Evolutionary conservation across 2,797 vertebrate genomes (phyloP), one percentile per base, ranked within the genome.

Genomic region (Oophaga sylvatica): DNA sequence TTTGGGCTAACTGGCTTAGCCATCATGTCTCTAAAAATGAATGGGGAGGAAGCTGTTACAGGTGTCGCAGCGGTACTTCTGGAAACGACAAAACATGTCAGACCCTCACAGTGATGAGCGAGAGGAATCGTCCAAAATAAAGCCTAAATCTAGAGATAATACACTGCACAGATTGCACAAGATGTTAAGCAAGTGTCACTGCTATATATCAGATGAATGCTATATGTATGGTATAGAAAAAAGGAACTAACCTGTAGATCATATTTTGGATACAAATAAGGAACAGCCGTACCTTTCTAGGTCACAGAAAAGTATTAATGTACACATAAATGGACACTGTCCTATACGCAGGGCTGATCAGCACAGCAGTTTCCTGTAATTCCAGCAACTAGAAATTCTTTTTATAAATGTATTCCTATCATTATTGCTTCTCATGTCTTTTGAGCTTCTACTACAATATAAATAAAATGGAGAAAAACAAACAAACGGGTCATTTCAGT

Each of bases 401-500:
- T 73, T 85, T 80, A 29, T 70, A 53, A 77, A 67, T 79, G 29
- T 17, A 73, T 76, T 88, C 10, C 13, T 71, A 60, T 82, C 73
- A 67, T 57, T 22, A 19, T 48, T 71, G 67, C 16, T 83, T 12
- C n/a, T 77, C n/a, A 45, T 65, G 16, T 57, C 70, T 83, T 35
- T 83, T 41, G 60, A 81, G 59, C 53, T 62, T 81, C 73, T 83
- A 68, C 67, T 71, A 60, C 73, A 78, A 29, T 53, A 67, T 17
- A 67, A 67, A 78, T 78, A 68, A 80, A 53, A 45, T 35, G 16
- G 12, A 76, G 31, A 57, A 17, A 60, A 63, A 35, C 41, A 57
- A 79, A 65, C 48, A 86, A 70, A 86, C 88, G 80, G 88, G 88
- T 86, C 77, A 78, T 86, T 86, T 78, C 41, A 81, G 63, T 82